Evolutionary conservation across 2,888 invertebrate species (phyloP).

Genomic region (Pherbina coryleti): DNA sequence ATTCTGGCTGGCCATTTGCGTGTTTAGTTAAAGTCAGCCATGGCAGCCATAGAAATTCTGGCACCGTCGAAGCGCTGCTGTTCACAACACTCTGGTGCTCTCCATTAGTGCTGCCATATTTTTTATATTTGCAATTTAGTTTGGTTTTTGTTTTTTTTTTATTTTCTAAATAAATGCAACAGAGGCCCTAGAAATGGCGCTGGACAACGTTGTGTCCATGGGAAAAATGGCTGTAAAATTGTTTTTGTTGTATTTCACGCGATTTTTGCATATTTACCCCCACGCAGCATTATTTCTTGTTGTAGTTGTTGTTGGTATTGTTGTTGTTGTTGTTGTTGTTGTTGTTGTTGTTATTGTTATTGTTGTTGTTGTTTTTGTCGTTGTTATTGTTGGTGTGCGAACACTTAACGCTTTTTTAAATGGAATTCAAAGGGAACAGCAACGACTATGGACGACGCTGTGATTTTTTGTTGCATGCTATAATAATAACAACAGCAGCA

Average conservation of each 20-base stretch:
- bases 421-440: conserved; percentile 7
- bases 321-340: conserved; percentile 8
- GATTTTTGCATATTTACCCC: conserved; percentile 7
- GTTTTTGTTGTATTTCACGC: conserved; percentile 29
- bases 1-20: background rate
- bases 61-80: background rate
- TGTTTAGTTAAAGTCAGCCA: too few species aligned
- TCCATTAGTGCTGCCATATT: background rate
- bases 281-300: background rate
- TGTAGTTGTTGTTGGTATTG: background rate
- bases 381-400: conserved; percentile 15
- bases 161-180: background rate
- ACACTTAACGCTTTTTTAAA: conserved; percentile 30
- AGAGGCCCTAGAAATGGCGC: conserved; percentile 26
- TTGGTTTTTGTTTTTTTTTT: background rate
- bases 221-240: conserved; percentile 32
- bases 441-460: conserved; percentile 42
- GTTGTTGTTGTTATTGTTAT: background rate
- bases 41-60: conserved; percentile 13
- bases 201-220: background rate
- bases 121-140: background rate
- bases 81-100: background rate
- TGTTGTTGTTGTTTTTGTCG: conserved; percentile 5
- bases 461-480: conserved; percentile 7
- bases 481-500: background rate